Percentiles rank a stretch among this genome's conserved stretches.
phyloP scores from a whole-genome alignment of 2,888 invertebrate species.

The Teleogryllus oceanicus region DNA sequence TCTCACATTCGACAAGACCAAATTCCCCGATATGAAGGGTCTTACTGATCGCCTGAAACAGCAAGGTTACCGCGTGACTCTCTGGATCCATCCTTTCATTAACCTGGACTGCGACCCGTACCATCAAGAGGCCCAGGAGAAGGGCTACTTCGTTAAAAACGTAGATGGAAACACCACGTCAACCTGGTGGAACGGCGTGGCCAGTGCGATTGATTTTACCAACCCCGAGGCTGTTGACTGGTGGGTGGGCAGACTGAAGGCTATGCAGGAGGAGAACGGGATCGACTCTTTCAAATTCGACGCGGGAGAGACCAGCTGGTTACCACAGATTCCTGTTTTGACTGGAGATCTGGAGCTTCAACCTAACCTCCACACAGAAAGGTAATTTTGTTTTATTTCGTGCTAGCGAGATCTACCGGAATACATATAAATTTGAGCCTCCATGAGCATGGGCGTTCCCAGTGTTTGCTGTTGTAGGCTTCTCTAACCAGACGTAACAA shows the following conservation, averaged over 20 bases:
- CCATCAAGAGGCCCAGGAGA: conserved; percentile 55
- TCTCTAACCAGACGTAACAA: no score
- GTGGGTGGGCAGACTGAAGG: conserved; percentile 42
- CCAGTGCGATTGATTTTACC: conserved; percentile 69
- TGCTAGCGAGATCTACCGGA: no score
- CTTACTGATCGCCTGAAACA: conserved; percentile 56
- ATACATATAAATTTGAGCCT: no score
- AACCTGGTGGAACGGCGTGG: conserved; percentile 54
- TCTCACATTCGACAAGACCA: conserved; percentile 60
- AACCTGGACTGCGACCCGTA: conserved; percentile 64
- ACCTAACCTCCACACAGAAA: conserved; percentile 27
- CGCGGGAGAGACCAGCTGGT: conserved; percentile 72
- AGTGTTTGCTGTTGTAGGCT: no score
- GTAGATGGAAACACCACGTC: conserved; percentile 43
- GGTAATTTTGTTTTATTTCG: background rate
- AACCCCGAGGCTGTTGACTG: conserved; percentile 60
- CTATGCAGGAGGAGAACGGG: conserved; percentile 57
- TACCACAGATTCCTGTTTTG: conserved; percentile 44
- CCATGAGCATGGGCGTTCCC: no score
- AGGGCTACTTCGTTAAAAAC: conserved; percentile 56
- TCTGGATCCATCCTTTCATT: conserved; percentile 87
- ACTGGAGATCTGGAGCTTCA: conserved; percentile 18
- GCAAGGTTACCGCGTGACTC: conserved; percentile 63
- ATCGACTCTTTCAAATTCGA: conserved; percentile 78
- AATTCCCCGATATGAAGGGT: conserved; percentile 64